phyloP scores from a whole-genome alignment of 92 coral and sea anemone genomes.

The Phenganax stokvisi region DNA sequence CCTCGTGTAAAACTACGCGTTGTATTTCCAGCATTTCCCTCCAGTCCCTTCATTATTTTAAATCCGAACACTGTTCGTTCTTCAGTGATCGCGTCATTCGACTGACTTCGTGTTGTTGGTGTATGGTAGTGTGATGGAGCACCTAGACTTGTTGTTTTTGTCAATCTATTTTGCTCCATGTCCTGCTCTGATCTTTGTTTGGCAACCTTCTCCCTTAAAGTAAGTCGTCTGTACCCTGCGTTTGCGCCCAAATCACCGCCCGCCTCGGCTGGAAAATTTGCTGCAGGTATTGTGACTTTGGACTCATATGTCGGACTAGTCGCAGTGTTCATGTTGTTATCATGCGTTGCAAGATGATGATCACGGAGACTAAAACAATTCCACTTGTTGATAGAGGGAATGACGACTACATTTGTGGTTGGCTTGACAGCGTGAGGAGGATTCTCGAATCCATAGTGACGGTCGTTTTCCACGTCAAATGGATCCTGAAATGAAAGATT shows the following conservation, averaged over 20 bases:
- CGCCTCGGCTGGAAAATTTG: neutral
- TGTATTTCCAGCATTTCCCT: neutral
- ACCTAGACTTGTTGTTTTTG: neutral
- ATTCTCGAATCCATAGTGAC: neutral
- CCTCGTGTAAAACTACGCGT: slow-evolving; percentile 1
- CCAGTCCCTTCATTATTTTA: slow-evolving; percentile 22
- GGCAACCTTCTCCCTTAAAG: slow-evolving; percentile 19
- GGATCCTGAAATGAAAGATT: slow-evolving; percentile 24
- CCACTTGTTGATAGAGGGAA: slow-evolving; percentile 28
- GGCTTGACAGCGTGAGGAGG: slow-evolving; percentile 1
- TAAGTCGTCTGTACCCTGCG: neutral
- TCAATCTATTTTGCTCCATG: neutral
- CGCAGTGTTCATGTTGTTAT: slow-evolving; percentile 6
- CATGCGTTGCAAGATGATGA: neutral
- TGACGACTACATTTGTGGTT: neutral
- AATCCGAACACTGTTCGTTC: slow-evolving; percentile 32
- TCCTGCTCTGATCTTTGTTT: neutral
- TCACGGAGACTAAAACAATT: slow-evolving; percentile 15
- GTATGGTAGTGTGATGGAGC: neutral
- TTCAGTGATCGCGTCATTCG: slow-evolving; percentile 10
- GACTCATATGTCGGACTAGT: slow-evolving; percentile 4
- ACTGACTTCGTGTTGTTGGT: neutral
- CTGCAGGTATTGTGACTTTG: neutral
- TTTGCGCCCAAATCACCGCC: neutral
- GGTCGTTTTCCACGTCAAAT: slow-evolving; percentile 13